phyloP scores from a whole-genome alignment of 2,888 invertebrate genomes.

The Nebria brevicollis region DNA sequence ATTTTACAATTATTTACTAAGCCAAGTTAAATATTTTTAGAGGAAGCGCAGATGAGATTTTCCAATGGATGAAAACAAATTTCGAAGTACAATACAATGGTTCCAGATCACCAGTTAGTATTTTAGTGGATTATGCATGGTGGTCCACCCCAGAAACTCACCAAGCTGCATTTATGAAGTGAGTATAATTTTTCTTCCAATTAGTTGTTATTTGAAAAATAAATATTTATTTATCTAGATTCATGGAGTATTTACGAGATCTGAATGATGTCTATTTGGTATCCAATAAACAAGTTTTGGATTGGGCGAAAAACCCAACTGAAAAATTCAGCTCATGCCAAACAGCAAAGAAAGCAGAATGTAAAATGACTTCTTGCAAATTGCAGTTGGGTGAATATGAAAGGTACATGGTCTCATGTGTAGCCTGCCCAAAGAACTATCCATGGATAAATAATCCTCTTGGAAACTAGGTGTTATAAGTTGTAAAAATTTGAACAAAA shows the following conservation, averaged over 20 bases:
- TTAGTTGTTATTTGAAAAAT: not conserved
- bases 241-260: slow-evolving; percentile 57
- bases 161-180: slow-evolving; percentile 53
- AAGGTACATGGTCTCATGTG: slow-evolving; percentile 61
- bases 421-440: slow-evolving; percentile 60
- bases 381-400: slow-evolving; percentile 53
- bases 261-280: slow-evolving; percentile 61
- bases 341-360: slow-evolving; percentile 47
- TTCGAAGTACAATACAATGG: slow-evolving; percentile 58
- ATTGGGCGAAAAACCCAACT: slow-evolving; percentile 63
- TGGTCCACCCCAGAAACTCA: slow-evolving; percentile 57
- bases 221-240: slow-evolving; percentile 48
- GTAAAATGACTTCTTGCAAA: slow-evolving; percentile 50
- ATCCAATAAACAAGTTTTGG: slow-evolving; percentile 59
- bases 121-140: slow-evolving; percentile 65
- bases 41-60: slow-evolving; percentile 57
- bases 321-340: slow-evolving; percentile 51
- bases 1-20: slow-evolving; percentile 14
- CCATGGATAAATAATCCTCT: slow-evolving; percentile 60
- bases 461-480: slow-evolving; percentile 51
- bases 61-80: slow-evolving; percentile 62
- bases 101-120: slow-evolving; percentile 64
- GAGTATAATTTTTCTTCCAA: slow-evolving; percentile 17
- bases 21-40: slow-evolving; percentile 49
- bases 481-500: too few species aligned